These are phyloP conservation scores for Seriola quinqueradiata DNA, from an alignment of 2,113 vertebrate genomes.

Conservation along the genomic window DNA sequence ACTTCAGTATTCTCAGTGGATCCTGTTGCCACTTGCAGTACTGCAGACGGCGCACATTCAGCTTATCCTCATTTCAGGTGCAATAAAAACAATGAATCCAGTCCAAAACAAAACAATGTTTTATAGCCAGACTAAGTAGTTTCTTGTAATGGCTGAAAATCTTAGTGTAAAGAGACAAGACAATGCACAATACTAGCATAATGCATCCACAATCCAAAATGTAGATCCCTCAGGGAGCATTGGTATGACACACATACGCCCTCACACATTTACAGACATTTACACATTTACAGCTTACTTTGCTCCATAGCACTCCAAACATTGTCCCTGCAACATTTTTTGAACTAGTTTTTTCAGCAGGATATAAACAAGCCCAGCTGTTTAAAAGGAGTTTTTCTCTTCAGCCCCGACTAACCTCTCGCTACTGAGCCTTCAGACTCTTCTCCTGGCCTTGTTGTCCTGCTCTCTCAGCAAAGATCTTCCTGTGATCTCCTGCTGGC, in stretches of 20 bases:
- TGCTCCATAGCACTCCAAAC: conserved; percentile 33
- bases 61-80: conserved; percentile 37
- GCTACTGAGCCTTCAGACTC: conserved; percentile 48
- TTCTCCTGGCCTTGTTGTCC: conserved; percentile 43
- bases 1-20: conserved; percentile 40
- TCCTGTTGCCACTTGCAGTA: conserved; percentile 41
- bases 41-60: conserved; percentile 55
- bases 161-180: conserved; percentile 36
- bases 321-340: conserved; percentile 38
- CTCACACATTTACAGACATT: conserved; percentile 24
- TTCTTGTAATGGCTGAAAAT: conserved; percentile 55
- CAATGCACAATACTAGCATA: conserved; percentile 4
- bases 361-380: conserved; percentile 72
- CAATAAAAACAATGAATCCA: conserved; percentile 65
- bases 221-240: conserved; percentile 46
- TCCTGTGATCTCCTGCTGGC: conserved; percentile 67
- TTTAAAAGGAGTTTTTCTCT: conserved; percentile 40
- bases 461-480: conserved; percentile 50
- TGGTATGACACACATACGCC: conserved; percentile 9
- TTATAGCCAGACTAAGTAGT: conserved; percentile 59
- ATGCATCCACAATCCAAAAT: conserved; percentile 21
- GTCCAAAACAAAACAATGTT: conserved; percentile 63
- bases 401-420: conserved; percentile 52
- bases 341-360: conserved; percentile 40
- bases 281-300: conserved; percentile 44